Percentiles rank a stretch among this genome's conserved stretches.
phyloP scores from a whole-genome alignment of 2,113 vertebrate species.

The Meles meles region DNA sequence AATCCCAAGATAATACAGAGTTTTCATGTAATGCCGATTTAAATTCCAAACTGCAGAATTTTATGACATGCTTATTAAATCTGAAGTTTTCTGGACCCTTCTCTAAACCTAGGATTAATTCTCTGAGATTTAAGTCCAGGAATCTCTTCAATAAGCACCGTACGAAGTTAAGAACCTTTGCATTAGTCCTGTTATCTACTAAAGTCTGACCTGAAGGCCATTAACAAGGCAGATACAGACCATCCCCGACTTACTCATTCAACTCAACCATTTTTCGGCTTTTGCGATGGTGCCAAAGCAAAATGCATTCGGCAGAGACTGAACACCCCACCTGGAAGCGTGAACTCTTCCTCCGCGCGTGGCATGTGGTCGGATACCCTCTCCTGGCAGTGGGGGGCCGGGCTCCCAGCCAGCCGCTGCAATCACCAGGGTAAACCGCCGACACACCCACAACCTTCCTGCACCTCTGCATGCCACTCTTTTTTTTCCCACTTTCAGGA shows the following conservation, averaged over 20 bases:
- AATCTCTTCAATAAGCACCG: not conserved
- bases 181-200: not conserved
- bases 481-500: not conserved
- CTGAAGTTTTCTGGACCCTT: not conserved
- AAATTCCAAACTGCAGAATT: conserved; percentile 11
- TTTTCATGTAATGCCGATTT: not conserved
- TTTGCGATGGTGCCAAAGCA: not conserved
- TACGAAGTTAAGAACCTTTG: not conserved
- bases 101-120: not conserved
- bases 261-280: not conserved
- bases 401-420: not conserved
- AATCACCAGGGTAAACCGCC: not conserved
- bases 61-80: not conserved
- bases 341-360: not conserved
- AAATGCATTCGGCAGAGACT: not conserved
- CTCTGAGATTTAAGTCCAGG: not conserved
- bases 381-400: not conserved
- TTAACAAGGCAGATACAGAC: not conserved
- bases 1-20: not conserved
- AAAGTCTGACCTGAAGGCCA: not conserved
- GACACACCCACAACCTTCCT: not conserved
- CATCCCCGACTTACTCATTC: not conserved
- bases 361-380: not conserved
- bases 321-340: no score
- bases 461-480: not conserved